Base-by-base conservation (phyloP, 1,140 invertebrate genomes). In the Neodiprion pinetum region DNA sequence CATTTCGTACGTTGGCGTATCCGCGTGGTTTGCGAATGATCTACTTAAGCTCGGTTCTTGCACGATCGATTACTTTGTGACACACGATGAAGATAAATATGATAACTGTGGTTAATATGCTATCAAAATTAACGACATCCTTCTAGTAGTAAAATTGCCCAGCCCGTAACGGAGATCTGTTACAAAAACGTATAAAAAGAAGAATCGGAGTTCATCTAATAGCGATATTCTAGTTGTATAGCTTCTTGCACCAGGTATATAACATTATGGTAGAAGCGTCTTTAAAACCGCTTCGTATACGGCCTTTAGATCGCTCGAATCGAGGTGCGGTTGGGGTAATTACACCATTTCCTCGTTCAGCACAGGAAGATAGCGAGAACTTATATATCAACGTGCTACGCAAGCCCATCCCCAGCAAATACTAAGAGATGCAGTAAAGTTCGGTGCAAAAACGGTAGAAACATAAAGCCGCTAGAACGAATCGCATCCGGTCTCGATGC, bases 241-340 rank as follows among this genome's bases (percentile, higher is more conserved):
- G 53, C n/a, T 61, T 61, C 2, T 61, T 61, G 11, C n/a, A 11
- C 53, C n/a, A 61, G 11, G n/a, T 61, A 8, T 61, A n/a, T 12
- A 61, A 61, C 53, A n/a, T 61, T 11, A 61, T 61, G n/a, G 11
- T 9, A 61, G 9, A 12, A 61, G 28, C 28, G n/a, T 61, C 53
- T 61, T 61, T 17, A 61, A 53, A 53, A 53, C 10, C 50, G n/a
- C 50, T 53, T 10, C 50, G 17, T 21, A 21, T 1, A 2, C 50
- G 50, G 50, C 50, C n/a, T 53, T 53, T 53, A 14, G 50, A 61
- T 12, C 53, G 53, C 53, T 61, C n/a, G 53, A 61, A 61, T 61
- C 53, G n/a, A 61, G 53, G 53, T 61, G 53, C 53, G 53, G 53
- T 61, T 61, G n/a, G 53, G n/a, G 11, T 61, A 61, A 61, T 61